phyloP scores from a whole-genome alignment of 1,140 invertebrate genomes.

The Lepidurus packardi region DNA sequence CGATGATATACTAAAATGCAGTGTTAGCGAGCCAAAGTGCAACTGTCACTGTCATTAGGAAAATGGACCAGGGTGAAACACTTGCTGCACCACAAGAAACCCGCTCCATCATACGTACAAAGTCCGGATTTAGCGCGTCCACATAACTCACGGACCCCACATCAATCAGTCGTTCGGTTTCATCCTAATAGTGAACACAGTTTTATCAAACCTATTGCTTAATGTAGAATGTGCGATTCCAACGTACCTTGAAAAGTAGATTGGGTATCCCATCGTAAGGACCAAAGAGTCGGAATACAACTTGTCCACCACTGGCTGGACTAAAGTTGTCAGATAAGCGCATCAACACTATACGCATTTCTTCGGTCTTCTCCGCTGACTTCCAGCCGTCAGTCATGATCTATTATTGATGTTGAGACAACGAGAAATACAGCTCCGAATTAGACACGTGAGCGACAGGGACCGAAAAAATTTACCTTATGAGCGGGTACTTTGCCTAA shows the following conservation, averaged over 20 bases:
- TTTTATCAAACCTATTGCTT: neutral
- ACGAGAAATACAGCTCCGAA: too few relatives aligned
- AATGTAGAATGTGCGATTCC: neutral
- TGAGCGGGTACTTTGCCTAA: conserved; percentile 57
- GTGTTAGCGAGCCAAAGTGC: conserved; percentile 12
- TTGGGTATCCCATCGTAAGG: conserved; percentile 47
- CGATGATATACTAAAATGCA: neutral
- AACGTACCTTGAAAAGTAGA: conserved; percentile 51
- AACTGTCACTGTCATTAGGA: neutral
- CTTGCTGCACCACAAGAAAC: conserved; percentile 26
- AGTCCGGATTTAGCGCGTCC: conserved; percentile 29
- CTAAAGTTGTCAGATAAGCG: conserved; percentile 45
- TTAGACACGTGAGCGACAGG: too few relatives aligned
- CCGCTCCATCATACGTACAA: conserved; percentile 33
- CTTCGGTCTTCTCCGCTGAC: conserved; percentile 45
- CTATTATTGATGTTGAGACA: conserved; percentile 37
- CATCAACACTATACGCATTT: conserved; percentile 49
- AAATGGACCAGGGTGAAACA: conserved; percentile 3
- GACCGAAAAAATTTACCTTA: conserved; percentile 41
- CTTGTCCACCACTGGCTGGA: conserved; percentile 42
- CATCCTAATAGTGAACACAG: neutral
- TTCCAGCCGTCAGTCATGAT: conserved; percentile 48
- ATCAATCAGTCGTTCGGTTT: conserved; percentile 28
- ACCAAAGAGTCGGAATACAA: conserved; percentile 50
- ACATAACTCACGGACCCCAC: conserved; percentile 31